Percentiles rank a stretch among this genome's conserved stretches.
Conservation (phyloP, 2,113 vertebrate species). For the Genyomyrus donnyi region DNA sequence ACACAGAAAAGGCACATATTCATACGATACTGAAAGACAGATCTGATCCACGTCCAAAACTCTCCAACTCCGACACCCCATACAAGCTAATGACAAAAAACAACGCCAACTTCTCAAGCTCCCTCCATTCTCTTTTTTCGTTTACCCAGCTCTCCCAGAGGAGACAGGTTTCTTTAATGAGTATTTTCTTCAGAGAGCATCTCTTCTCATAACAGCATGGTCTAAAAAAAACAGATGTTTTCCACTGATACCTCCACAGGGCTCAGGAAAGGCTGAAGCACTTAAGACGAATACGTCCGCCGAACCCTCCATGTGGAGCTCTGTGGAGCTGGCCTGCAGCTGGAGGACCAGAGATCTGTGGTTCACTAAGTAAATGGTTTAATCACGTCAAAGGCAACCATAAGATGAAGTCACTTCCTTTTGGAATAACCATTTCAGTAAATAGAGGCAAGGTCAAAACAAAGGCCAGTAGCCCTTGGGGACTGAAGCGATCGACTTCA, state of each 20-base stretch:
- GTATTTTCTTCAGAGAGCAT: not conserved
- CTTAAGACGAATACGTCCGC: not conserved
- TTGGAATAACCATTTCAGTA: not conserved
- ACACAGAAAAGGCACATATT: not conserved
- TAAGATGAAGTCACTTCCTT: not conserved
- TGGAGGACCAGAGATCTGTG: not conserved
- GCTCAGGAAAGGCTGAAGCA: not conserved
- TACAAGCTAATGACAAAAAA: not conserved
- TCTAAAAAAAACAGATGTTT: not conserved
- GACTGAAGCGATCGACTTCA: not conserved
- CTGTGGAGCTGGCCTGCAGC: not conserved
- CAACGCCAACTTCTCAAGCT: not conserved
- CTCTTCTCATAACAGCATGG: not conserved
- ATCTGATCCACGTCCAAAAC: not conserved
- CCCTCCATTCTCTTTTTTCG: not conserved
- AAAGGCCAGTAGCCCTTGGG: not conserved
- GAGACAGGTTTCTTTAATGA: not conserved
- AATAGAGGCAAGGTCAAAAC: not conserved
- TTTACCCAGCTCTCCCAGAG: not conserved
- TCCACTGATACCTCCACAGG: not conserved
- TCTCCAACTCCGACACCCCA: not conserved
- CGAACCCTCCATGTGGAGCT: not conserved
- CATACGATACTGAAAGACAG: not conserved
- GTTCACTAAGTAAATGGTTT: not conserved
- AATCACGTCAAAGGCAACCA: not conserved